These are phyloP conservation scores for Heliconius charithonia DNA, from an alignment of 2,888 invertebrate genomes.

Conservation along the genomic window DNA sequence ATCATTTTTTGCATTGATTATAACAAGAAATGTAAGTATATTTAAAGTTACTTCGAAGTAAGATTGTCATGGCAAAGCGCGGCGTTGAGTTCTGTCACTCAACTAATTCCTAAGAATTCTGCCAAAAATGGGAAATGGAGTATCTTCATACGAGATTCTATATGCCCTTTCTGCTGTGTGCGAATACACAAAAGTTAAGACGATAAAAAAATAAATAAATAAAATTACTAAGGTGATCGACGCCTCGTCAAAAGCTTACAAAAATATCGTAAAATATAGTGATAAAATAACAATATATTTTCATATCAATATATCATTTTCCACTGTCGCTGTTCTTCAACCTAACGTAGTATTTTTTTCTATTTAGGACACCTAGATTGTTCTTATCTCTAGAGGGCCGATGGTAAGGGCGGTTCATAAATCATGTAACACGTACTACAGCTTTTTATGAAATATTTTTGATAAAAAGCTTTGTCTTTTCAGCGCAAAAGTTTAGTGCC, in stretches of 20 bases:
- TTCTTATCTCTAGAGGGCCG: conserved; percentile 14
- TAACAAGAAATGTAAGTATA: no score
- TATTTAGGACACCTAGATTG: conserved; percentile 14
- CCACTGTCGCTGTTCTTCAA: conserved; percentile 3
- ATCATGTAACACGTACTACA: conserved; percentile 12
- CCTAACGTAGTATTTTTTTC: conserved; percentile 13
- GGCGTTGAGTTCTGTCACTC: no score
- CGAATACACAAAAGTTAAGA: no score
- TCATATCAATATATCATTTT: conserved; percentile 16
- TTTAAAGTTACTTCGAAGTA: no score
- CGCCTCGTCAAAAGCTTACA: not conserved
- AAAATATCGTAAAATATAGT: not conserved
- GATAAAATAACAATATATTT: not conserved
- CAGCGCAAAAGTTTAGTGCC: not conserved
- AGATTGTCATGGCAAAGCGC: no score
- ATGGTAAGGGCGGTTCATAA: conserved; percentile 17
- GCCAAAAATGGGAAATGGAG: no score
- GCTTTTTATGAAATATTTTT: conserved; percentile 12
- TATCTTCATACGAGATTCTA: no score
- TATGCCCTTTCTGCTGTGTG: no score
- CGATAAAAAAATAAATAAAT: not conserved
- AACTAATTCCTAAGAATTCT: no score
- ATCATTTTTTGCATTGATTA: no score
- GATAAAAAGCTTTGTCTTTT: conserved; percentile 13
- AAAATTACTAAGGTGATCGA: not conserved